phyloP scores from a whole-genome alignment of 2,113 vertebrate genomes.

The Felis catus region DNA sequence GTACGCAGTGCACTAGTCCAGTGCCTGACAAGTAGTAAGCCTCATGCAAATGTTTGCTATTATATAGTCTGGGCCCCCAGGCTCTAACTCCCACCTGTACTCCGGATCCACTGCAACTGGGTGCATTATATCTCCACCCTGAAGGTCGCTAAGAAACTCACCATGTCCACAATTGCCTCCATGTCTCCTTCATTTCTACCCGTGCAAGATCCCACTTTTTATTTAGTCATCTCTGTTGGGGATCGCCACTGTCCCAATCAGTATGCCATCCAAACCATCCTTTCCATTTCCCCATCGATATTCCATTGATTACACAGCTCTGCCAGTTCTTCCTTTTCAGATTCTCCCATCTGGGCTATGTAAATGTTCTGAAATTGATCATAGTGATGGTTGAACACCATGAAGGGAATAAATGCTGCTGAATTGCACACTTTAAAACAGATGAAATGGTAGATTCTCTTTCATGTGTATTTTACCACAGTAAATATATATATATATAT shows the following conservation, averaged over 20 bases:
- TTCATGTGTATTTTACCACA: not conserved
- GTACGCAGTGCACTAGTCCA: not conserved
- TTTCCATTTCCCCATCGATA: not conserved
- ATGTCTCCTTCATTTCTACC: not conserved
- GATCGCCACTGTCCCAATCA: not conserved
- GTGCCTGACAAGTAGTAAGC: slow-evolving; percentile 6
- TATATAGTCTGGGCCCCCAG: not conserved
- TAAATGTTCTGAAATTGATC: not conserved
- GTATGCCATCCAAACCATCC: not conserved
- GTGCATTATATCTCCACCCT: not conserved
- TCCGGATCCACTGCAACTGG: not conserved
- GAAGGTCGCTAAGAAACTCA: not conserved
- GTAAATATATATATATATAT: not conserved
- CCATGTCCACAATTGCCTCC: not conserved
- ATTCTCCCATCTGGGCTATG: not conserved
- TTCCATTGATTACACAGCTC: not conserved
- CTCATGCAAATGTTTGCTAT: not conserved
- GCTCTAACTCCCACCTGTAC: not conserved
- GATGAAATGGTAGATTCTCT: not conserved
- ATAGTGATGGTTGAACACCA: not conserved
- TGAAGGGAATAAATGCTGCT: not conserved
- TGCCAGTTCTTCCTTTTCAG: not conserved
- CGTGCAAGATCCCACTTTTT: not conserved
- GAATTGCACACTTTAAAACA: not conserved
- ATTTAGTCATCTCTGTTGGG: not conserved